A percentile compares a stretch with the other conserved stretches of the same genome.
phyloP scores from a whole-genome alignment of 23 tunicate genomes.

The Styela clava region DNA sequence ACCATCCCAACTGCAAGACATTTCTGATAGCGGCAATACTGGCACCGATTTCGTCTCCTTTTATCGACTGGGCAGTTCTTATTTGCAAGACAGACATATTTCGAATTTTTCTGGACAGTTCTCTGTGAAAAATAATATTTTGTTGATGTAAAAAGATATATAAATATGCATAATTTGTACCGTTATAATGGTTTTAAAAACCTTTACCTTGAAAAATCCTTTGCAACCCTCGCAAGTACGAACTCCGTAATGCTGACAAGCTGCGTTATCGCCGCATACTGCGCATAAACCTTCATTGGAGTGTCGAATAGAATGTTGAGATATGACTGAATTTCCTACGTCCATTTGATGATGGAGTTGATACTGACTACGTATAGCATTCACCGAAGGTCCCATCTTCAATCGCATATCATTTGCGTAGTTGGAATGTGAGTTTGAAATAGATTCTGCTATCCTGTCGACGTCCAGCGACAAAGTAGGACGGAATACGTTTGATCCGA shows the following conservation, averaged over 20 bases:
- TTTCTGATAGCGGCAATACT: constrained; percentile 93
- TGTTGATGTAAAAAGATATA: no score
- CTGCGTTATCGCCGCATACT: constrained; percentile 97
- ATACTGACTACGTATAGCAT: not conserved
- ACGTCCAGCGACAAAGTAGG: not conserved
- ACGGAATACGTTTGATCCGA: not conserved
- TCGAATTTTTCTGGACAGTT: constrained; percentile 94
- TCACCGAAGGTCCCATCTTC: not conserved
- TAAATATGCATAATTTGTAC: no score
- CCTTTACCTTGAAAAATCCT: constrained; percentile 99
- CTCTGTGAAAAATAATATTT: constrained; percentile 50
- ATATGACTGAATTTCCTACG: not conserved
- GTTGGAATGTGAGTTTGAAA: not conserved
- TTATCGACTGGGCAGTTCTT: constrained; percentile 96
- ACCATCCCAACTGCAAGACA: constrained; percentile 99
- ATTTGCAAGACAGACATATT: constrained; percentile 94
- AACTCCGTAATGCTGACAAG: constrained; percentile 98
- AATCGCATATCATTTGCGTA: constrained; percentile 6
- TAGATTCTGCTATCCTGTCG: not conserved
- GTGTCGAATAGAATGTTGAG: constrained; percentile 16
- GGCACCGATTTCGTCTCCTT: constrained; percentile 88
- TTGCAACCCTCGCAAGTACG: constrained; percentile 99
- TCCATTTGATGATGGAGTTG: constrained; percentile 10
- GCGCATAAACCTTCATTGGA: constrained; percentile 93
- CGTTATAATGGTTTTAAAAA: no score